Base-by-base conservation (phyloP, 2,113 vertebrate species). In the Sylvietta virens region DNA sequence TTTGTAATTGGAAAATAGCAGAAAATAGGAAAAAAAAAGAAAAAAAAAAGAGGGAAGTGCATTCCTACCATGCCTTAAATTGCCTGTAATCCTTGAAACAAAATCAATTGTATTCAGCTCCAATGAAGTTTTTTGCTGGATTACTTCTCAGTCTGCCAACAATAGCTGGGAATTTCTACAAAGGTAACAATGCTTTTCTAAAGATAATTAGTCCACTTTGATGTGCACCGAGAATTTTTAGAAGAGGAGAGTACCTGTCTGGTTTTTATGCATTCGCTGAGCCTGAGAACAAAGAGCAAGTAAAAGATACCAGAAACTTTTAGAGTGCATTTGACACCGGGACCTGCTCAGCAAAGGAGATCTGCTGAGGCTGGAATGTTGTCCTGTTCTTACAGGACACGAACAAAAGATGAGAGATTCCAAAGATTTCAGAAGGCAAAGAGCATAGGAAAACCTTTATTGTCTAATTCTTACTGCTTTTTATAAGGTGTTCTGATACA, bases 1-100 rank as follows among this genome's bases (percentile, higher is more conserved):
- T 82, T 50, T 69, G 50, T 95, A 95, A 95, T 39, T 95, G 87
- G 77, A 91, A 96, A 87, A 67, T 6, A 94, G 73, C 27, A 91
- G 48, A 87, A 95, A 94, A 94, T 39, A 62, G 57, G 51, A 19
- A 13, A 27, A 60, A 37, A 57, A 57, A 14, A 81, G 57, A 23
- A 13, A 20, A 57, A 71, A 54, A 80, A 71, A 64, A 54, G 77
- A 6, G 50, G 26, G 37, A 94, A 92, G 7, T 44, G 54, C 13
- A 6, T 71, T 87, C 28, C 81, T 80, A 19, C 73, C 62, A 71
- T 82, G 81, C 50, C 54, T 96, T 66, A 66, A 88, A 85, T 65
- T 92, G 81, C 66, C 65, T 72, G 45, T 35, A 95, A 70, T 95
- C 54, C 77, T 61, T 87, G 73, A 89, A 95, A 89, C 60, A 84